A percentile compares a stretch with the other conserved stretches of the same genome.
These are phyloP conservation scores for Hypomesus transpacificus DNA, from an alignment of 2,113 vertebrate species.

Conservation along the genomic window DNA sequence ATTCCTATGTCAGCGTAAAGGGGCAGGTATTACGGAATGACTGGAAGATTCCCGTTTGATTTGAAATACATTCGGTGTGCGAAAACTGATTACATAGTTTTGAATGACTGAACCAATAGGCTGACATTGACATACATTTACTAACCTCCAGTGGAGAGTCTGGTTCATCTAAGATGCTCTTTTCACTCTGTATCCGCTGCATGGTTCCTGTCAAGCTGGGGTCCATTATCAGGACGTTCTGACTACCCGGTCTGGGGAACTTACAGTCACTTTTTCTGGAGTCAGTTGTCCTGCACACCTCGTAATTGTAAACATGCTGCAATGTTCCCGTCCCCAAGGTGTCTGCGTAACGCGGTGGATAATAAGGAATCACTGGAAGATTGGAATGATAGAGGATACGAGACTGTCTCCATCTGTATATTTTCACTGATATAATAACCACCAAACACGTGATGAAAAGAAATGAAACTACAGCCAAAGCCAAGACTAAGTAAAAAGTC, in stretches of 20 bases:
- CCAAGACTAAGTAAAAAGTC: conserved; percentile 10
- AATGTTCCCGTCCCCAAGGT: background rate
- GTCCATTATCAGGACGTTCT: background rate
- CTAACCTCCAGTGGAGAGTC: background rate
- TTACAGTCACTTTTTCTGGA: conserved; percentile 6
- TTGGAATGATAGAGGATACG: conserved; percentile 7
- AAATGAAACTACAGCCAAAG: conserved; percentile 11
- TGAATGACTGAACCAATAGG: no score
- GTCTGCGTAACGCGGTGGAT: conserved; percentile 5
- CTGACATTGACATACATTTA: no score
- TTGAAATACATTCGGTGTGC: conserved; percentile 19
- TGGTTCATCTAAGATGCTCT: background rate
- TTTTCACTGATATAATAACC: conserved; percentile 2
- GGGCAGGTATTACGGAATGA: conserved; percentile 33
- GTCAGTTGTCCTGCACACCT: background rate
- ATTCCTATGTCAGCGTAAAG: conserved; percentile 21
- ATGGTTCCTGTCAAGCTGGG: background rate
- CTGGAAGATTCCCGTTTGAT: conserved; percentile 18
- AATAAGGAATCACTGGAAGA: conserved; percentile 12
- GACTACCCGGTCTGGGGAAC: background rate
- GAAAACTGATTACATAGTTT: no score
- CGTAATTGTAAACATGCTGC: conserved; percentile 1
- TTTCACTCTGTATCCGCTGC: background rate
- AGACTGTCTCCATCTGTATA: conserved; percentile 10
- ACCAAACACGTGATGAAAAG: background rate